Conservation (phyloP, 2,113 vertebrate genomes). For the Chrysemys picta region DNA sequence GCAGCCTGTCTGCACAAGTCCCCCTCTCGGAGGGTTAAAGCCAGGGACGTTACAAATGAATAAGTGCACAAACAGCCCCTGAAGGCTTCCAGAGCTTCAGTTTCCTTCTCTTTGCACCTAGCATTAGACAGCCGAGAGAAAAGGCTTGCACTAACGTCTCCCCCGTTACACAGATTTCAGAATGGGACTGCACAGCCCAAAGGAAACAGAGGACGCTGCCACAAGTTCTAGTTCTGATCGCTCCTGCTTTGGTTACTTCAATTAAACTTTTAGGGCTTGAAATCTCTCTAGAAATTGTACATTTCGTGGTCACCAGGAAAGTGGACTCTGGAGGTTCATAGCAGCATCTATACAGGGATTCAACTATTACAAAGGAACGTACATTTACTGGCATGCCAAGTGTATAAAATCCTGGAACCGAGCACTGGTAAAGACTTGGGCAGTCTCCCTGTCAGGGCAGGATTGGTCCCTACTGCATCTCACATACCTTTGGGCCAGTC, state of each 20-base stretch:
- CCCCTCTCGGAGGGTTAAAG: background rate
- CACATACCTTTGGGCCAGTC: too few relatives aligned
- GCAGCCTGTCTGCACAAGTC: background rate
- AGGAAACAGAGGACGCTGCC: background rate
- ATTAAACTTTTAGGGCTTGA: background rate
- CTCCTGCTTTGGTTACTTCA: background rate
- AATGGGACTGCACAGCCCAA: background rate
- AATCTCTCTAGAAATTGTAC: background rate
- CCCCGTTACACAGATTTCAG: background rate
- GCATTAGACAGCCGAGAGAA: background rate
- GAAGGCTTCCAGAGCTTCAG: background rate
- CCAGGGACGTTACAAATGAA: background rate
- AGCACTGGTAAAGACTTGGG: background rate
- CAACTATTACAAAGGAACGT: background rate
- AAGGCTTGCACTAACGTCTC: background rate
- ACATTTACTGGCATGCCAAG: background rate
- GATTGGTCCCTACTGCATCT: background rate
- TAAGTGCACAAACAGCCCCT: background rate
- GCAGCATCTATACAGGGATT: background rate
- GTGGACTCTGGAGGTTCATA: background rate
- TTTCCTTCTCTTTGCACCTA: background rate
- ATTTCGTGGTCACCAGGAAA: background rate
- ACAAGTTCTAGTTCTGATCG: background rate
- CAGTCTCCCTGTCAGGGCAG: background rate
- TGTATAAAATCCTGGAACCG: background rate